Percentiles rank a stretch among this genome's conserved stretches.
phyloP scores from a whole-genome alignment of 2,113 vertebrate genomes.

The Dissostichus mawsoni region DNA sequence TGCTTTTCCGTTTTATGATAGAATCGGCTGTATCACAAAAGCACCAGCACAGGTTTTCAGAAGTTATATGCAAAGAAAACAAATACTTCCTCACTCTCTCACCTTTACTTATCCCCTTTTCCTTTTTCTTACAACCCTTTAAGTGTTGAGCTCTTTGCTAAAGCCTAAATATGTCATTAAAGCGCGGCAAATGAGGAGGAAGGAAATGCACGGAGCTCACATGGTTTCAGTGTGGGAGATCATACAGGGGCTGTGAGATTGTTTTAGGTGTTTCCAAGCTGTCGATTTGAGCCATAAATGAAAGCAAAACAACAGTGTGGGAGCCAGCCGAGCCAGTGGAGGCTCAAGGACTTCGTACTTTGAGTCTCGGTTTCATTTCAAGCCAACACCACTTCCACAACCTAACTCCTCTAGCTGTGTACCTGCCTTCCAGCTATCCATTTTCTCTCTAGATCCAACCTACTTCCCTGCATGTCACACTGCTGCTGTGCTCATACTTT shows the following conservation, averaged over 20 bases:
- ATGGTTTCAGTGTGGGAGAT: conserved; percentile 41
- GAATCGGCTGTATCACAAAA: conserved; percentile 33
- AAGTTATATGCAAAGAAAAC: conserved; percentile 14
- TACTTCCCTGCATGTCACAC: conserved; percentile 51
- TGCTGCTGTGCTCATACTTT: conserved; percentile 38
- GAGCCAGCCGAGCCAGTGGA: conserved; percentile 57
- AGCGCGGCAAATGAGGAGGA: conserved; percentile 1
- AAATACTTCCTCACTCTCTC: neutral
- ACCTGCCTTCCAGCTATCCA: conserved; percentile 70
- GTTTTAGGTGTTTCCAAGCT: conserved; percentile 63
- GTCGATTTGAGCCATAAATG: conserved; percentile 58
- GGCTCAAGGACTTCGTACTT: conserved; percentile 68
- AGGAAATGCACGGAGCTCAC: conserved; percentile 2
- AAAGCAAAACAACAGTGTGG: conserved; percentile 62
- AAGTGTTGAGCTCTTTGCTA: conserved; percentile 25
- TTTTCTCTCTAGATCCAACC: conserved; percentile 58
- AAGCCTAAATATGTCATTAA: conserved; percentile 37
- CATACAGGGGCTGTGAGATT: conserved; percentile 25
- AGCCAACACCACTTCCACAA: conserved; percentile 54
- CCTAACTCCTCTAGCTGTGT: conserved; percentile 56
- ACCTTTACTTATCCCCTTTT: conserved; percentile 4
- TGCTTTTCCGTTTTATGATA: conserved; percentile 21
- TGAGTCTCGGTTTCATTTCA: conserved; percentile 62
- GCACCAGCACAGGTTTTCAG: conserved; percentile 15
- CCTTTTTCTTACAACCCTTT: conserved; percentile 4